Conservation (phyloP, 2,113 vertebrate genomes). For the Scatophagus argus region DNA sequence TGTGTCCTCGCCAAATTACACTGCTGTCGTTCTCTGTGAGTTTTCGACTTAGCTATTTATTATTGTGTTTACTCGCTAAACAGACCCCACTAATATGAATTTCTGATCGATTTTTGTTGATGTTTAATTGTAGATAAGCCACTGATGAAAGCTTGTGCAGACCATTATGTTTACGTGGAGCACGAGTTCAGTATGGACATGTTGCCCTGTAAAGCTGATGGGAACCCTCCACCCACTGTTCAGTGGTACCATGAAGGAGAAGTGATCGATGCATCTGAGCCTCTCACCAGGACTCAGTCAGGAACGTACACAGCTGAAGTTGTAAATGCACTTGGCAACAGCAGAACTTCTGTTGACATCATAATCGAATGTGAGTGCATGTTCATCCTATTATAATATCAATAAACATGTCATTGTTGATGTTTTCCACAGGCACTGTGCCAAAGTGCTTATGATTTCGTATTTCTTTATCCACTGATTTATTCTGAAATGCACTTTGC, state of each 20-base stretch:
- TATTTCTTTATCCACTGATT: not conserved
- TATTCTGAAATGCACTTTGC: not conserved
- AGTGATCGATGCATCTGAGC: not conserved
- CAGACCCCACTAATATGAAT: not conserved
- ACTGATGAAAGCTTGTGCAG: not conserved
- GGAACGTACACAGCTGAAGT: conserved; percentile 42
- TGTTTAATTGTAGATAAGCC: conserved; percentile 56
- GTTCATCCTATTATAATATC: not conserved
- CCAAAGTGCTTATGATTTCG: not conserved
- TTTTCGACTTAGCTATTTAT: not conserved
- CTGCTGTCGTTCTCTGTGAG: conserved; percentile 66
- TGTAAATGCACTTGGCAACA: not conserved
- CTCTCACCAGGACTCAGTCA: conserved; percentile 45
- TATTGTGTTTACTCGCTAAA: not conserved
- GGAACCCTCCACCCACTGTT: conserved; percentile 60
- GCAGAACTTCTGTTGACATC: not conserved
- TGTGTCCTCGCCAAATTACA: conserved; percentile 34
- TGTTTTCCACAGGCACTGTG: not conserved
- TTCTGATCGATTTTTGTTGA: not conserved
- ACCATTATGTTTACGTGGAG: not conserved
- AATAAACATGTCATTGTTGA: not conserved
- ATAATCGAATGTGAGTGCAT: conserved; percentile 72
- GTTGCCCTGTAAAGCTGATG: conserved; percentile 36
- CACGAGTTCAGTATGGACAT: not conserved
- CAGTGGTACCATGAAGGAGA: conserved; percentile 38